Base-by-base conservation (phyloP, 2,113 vertebrate genomes). In the Solenodon paradoxus region DNA sequence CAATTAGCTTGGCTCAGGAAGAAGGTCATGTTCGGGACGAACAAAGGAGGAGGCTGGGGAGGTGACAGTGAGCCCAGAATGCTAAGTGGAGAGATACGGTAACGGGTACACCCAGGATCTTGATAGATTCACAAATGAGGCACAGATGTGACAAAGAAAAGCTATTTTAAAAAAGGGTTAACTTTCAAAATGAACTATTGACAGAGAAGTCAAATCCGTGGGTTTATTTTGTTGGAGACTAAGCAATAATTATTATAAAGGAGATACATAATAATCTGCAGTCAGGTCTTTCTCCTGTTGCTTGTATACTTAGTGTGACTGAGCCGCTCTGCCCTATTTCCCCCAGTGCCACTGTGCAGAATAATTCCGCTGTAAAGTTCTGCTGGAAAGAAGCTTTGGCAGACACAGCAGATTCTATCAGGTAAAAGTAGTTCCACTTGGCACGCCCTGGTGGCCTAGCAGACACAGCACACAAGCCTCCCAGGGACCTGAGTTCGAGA, bases 11-110 rank as follows among this genome's bases (percentile, higher is more conserved):
- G 95, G 95, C 96, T 59, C 69, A 45, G 42, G 74, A 94, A 88
- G 83, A 96, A 96, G 96, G 88, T 97, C 96, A 95, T 90, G 88
- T 74, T 90, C 78, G 88, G 75, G 32, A 85, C 89, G 28, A 64
- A 88, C 91, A 95, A 95, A 96, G 86, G 63, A 80, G 63, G 95
- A 81, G 61, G 38, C 9, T 72, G 90, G 28, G 49, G 78, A 88
- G 80, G 35, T 89, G 96, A 94, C 74, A 72, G 61, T 24, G 38
- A 81, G 88, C 84, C 88, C 80, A 86, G 88, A 90, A 51, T 1
- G 6, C 84, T 92, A 86, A 71, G 35, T 72, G n/a, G n/a, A 74
- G 91, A 86, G 74, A 94, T 63, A 86, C 0, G 22, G 88, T 55
- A 81, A 87, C 47, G 63, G 87, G 84, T 81, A 86, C 85, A 86